A percentile compares a stretch with the other conserved stretches of the same genome.
Conservation (phyloP, 1,140 invertebrate species). For the Octopus sinensis region DNA sequence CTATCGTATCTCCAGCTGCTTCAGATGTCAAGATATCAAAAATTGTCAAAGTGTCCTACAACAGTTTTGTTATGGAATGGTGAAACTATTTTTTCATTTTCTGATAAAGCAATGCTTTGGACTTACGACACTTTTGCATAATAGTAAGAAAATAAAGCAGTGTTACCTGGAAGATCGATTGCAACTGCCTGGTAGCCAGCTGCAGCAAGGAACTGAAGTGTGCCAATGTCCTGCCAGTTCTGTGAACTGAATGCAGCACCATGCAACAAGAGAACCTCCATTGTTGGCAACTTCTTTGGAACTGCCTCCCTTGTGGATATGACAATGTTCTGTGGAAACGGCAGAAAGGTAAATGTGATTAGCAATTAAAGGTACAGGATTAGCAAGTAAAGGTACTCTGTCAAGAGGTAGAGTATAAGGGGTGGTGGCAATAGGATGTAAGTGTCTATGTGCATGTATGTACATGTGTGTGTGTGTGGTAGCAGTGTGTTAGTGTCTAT, state of each 20-base stretch:
- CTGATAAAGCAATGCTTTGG: background rate
- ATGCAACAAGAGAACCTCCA: conserved; percentile 57
- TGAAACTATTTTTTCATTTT: background rate
- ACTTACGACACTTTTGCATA: background rate
- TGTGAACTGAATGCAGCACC: conserved; percentile 55
- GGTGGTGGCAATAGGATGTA: no score
- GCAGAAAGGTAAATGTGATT: no score
- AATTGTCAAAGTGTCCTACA: background rate
- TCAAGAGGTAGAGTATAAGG: no score
- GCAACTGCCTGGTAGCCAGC: conserved; percentile 55
- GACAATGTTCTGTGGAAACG: conserved; percentile 25
- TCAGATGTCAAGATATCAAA: background rate
- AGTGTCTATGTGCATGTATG: no score
- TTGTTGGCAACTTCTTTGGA: conserved; percentile 17
- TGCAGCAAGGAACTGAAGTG: conserved; percentile 51
- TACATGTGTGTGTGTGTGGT: no score
- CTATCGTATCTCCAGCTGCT: background rate
- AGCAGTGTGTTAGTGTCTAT: no score
- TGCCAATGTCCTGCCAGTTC: conserved; percentile 55
- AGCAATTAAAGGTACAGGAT: no score
- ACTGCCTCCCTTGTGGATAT: conserved; percentile 25
- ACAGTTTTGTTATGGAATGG: background rate
- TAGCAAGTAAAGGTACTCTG: no score
- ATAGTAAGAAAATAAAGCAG: background rate
- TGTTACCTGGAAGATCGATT: conserved; percentile 57